Percentiles rank a stretch among this genome's conserved stretches.
These are phyloP conservation scores for Paradoxurus hermaphroditus DNA, from an alignment of 2,113 vertebrate species.

Conservation along the genomic window DNA sequence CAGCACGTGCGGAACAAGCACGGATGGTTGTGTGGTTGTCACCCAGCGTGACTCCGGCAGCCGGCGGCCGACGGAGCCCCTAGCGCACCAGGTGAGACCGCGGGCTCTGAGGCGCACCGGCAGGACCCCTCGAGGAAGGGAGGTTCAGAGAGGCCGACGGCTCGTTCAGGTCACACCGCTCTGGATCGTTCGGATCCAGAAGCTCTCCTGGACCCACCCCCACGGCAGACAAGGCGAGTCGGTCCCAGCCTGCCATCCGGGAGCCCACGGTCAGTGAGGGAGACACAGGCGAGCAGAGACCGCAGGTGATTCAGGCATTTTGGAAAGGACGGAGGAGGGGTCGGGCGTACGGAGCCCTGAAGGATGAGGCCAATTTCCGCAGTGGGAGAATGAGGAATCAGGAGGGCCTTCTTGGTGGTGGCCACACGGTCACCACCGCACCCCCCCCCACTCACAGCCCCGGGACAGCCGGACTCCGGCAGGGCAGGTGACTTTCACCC, in stretches of 20 bases:
- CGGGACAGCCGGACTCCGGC: not conserved
- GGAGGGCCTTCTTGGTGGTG: not conserved
- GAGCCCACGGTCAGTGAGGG: not conserved
- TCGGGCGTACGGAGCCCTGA: fast-evolving
- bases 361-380: too few relatives aligned
- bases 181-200: too few relatives aligned
- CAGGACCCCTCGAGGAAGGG: fast-evolving
- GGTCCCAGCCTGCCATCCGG: not conserved
- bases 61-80: fast-evolving
- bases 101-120: not conserved
- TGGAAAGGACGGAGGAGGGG: fast-evolving
- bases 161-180: not conserved
- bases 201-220: not conserved
- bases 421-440: fast-evolving
- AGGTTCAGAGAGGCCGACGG: not conserved
- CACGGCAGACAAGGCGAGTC: not conserved
- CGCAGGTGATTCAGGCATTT: fast-evolving
- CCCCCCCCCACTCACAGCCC: fast-evolving
- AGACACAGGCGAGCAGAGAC: not conserved
- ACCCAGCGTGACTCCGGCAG: fast-evolving
- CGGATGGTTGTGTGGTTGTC: fast-evolving
- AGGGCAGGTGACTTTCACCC: too few relatives aligned
- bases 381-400: not conserved
- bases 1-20: fast-evolving
- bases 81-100: fast-evolving